These are phyloP conservation scores for Folsomia manolachei DNA, from an alignment of 2,888 invertebrate species.

Conservation along the genomic window DNA sequence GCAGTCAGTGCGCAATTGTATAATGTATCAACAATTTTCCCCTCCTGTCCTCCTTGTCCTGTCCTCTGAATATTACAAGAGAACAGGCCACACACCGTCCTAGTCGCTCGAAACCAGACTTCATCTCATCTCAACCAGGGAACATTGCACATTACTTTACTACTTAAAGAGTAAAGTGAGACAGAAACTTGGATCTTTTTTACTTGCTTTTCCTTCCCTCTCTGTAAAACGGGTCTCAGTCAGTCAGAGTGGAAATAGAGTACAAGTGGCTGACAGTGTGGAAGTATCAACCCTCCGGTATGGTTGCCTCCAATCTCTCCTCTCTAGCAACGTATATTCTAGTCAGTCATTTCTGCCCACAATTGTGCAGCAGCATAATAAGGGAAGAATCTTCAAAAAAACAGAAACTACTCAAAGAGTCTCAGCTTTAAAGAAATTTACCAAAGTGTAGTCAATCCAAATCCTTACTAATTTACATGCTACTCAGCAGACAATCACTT, in stretches of 20 bases:
- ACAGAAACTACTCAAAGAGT: too few species aligned
- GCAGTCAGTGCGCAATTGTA: slow-evolving; percentile 4
- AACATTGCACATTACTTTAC: neutral
- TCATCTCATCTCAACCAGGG: neutral
- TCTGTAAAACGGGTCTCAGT: too few species aligned
- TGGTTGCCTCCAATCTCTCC: neutral
- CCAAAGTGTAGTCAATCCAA: neutral
- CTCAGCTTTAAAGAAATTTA: neutral
- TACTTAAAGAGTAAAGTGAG: neutral
- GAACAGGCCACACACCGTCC: neutral
- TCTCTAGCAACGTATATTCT: too few species aligned
- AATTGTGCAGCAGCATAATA: too few species aligned
- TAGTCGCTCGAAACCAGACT: neutral
- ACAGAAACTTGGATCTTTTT: neutral
- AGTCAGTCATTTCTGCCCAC: too few species aligned
- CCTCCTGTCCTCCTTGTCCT: neutral
- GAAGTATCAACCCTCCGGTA: neutral
- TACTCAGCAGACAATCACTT: too few species aligned
- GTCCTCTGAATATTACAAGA: neutral
- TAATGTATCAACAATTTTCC: slow-evolving; percentile 2
- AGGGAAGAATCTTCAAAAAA: too few species aligned
- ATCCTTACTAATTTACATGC: neutral
- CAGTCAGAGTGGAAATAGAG: too few species aligned
- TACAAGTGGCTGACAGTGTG: neutral
- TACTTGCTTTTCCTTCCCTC: neutral